Evolutionary conservation across 2,888 invertebrate genomes (phyloP).

Genomic region (Campoplex capitator): DNA sequence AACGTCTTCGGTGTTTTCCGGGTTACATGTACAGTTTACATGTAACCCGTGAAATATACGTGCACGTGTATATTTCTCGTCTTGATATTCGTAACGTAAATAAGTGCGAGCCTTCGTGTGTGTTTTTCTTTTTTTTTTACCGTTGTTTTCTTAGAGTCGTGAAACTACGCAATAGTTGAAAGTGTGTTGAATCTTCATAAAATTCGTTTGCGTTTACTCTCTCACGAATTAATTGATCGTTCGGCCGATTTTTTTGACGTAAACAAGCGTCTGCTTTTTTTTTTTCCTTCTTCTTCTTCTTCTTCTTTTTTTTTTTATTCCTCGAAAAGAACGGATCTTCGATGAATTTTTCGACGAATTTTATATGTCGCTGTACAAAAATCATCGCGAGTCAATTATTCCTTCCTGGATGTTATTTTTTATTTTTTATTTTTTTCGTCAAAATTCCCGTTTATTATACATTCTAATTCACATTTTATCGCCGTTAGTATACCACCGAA

Average conservation of each 20-base stretch:
- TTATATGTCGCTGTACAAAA: not conserved
- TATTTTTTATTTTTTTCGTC: not conserved
- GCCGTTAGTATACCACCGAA: not conserved
- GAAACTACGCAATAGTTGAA: conserved; percentile 37
- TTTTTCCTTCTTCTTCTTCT: not conserved
- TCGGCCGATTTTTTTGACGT: not conserved
- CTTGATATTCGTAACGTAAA: conserved; percentile 1
- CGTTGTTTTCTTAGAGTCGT: conserved; percentile 28
- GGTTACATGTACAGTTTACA: not conserved
- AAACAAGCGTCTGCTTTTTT: not conserved
- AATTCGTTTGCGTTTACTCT: not conserved
- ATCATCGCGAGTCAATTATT: not conserved
- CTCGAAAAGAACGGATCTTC: not conserved
- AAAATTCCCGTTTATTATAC: not conserved
- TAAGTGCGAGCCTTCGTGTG: not conserved
- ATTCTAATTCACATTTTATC: not conserved
- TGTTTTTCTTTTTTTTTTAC: not conserved
- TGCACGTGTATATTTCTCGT: not conserved
- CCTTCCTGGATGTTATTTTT: not conserved
- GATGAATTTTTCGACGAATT: not conserved
- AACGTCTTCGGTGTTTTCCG: conserved; percentile 6
- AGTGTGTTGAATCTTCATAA: conserved; percentile 24
- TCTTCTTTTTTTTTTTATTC: too few species aligned
- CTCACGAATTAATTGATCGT: not conserved
- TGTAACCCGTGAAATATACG: too few species aligned